Conservation (phyloP, 2,113 vertebrate genomes). For the Rhinogobius similis region DNA sequence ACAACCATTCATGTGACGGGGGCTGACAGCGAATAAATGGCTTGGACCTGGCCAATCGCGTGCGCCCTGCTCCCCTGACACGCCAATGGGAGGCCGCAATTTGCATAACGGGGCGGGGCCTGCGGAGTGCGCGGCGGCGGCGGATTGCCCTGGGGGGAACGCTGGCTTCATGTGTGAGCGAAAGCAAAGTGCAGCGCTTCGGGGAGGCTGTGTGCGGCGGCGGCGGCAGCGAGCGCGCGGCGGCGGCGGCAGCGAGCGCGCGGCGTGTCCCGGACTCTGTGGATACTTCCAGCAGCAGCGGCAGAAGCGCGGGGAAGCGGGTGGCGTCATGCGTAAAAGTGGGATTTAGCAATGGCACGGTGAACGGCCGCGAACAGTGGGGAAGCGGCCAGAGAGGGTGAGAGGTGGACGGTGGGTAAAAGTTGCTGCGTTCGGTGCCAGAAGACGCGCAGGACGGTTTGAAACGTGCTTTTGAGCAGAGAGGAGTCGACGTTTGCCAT, state of each 20-base stretch:
- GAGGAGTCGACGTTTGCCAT: not conserved
- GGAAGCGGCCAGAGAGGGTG: not conserved
- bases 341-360: not conserved
- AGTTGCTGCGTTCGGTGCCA: not conserved
- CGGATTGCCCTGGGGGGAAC: conserved; percentile 17
- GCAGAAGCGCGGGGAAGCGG: not conserved
- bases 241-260: not conserved
- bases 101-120: conserved; percentile 94
- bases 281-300: not conserved
- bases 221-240: not conserved
- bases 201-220: conserved; percentile 65
- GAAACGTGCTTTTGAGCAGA: not conserved
- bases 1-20: conserved; percentile 98
- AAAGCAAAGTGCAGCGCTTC: conserved; percentile 82
- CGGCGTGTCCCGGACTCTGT: not conserved
- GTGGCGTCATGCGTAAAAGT: conserved; percentile 13
- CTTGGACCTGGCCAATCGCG: conserved; percentile 91
- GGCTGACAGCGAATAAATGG: conserved; percentile 99
- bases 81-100: conserved; percentile 66
- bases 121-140: conserved; percentile 35
- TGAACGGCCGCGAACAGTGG: conserved; percentile 2
- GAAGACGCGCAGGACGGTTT: not conserved
- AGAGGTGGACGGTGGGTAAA: not conserved
- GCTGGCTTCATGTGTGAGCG: conserved; percentile 72
- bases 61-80: conserved; percentile 80